Conservation (phyloP, 2,113 vertebrate genomes). For the Atlantisia rogersi region DNA sequence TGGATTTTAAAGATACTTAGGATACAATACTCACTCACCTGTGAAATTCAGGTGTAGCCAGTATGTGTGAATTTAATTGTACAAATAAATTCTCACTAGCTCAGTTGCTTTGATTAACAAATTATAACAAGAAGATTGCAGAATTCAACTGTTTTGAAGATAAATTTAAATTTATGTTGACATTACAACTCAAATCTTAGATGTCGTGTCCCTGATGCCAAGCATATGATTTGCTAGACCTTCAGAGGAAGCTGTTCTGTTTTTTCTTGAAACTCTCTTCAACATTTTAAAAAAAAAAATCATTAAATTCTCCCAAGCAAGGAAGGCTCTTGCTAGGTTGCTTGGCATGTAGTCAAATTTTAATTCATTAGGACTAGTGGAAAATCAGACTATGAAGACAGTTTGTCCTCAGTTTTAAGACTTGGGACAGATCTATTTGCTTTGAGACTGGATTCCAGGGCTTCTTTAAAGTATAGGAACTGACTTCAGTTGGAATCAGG, state of each 20-base stretch:
- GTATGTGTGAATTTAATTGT: background rate
- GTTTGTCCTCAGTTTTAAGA: background rate
- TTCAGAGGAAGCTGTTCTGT: background rate
- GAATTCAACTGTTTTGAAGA: background rate
- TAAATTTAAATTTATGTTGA: background rate
- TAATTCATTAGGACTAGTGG: background rate
- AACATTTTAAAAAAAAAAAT: background rate
- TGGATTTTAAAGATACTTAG: background rate
- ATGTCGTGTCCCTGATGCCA: background rate
- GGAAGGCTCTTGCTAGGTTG: background rate
- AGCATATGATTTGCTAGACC: background rate
- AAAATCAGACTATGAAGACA: background rate
- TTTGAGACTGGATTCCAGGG: background rate
- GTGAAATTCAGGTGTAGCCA: background rate
- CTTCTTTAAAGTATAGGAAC: background rate
- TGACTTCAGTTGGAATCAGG: fast-evolving
- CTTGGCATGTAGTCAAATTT: background rate
- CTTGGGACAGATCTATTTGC: background rate
- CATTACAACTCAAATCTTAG: background rate
- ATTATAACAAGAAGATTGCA: background rate
- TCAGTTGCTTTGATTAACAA: background rate
- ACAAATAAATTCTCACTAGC: background rate
- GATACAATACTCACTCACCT: background rate
- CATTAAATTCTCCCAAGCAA: background rate
- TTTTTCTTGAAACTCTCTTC: background rate